A percentile compares a stretch with the other conserved stretches of the same genome.
Evolutionary conservation across 2,113 vertebrate genomes (phyloP).

Genomic region (Psophia crepitans): DNA sequence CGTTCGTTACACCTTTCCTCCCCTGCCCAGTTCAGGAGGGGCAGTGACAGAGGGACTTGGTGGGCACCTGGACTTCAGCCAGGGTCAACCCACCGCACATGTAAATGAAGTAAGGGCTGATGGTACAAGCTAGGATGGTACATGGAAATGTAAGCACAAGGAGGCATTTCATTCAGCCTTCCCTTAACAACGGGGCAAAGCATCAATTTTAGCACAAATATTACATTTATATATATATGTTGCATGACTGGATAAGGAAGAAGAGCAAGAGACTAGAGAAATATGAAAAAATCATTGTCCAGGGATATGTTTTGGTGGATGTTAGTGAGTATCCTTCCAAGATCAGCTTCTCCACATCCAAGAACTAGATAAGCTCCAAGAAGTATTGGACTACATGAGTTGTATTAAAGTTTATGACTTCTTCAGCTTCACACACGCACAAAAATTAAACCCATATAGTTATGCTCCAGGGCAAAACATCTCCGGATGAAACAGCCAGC

Average conservation of each 20-base stretch:
- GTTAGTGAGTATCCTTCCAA: background rate
- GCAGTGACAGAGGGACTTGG: too few relatives aligned
- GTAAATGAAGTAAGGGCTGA: background rate
- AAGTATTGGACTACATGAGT: background rate
- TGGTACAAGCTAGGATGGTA: background rate
- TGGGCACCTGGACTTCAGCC: too few relatives aligned
- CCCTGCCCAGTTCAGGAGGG: too few relatives aligned
- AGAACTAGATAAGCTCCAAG: background rate
- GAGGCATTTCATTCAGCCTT: background rate
- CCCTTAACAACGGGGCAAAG: background rate
- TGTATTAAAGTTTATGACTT: background rate
- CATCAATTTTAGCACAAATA: background rate
- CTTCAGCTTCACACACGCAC: accelerated
- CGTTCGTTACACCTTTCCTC: too few relatives aligned
- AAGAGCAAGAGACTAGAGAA: background rate
- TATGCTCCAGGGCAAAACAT: background rate
- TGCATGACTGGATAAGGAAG: background rate
- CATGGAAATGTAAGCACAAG: background rate
- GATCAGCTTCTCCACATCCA: background rate
- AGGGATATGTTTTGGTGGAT: background rate
- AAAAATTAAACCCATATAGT: background rate
- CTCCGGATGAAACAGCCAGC: background rate
- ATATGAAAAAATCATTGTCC: background rate
- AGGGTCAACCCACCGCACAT: too few relatives aligned
- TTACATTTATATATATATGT: background rate